Evolutionary conservation across 2,888 invertebrate genomes (phyloP).

Genomic region (Nycteola revayana): DNA sequence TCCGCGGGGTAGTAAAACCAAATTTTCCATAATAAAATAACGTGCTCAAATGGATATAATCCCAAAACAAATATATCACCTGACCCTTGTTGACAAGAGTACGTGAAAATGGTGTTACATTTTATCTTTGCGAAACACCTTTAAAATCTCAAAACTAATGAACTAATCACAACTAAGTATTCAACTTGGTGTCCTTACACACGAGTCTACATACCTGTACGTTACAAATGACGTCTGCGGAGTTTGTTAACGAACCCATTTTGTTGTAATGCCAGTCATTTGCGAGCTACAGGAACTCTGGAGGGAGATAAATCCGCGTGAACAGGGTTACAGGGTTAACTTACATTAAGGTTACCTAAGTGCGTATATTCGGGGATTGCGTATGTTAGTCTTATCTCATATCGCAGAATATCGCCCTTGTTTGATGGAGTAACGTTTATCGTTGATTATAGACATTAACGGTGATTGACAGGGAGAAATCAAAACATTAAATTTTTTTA

Average conservation of each 20-base stretch:
- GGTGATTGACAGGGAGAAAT: no score
- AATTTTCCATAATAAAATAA: no score
- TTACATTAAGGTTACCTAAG: background rate
- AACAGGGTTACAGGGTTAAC: slow-evolving; percentile 32
- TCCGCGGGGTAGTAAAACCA: no score
- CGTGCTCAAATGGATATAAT: no score
- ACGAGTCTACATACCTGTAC: slow-evolving; percentile 5
- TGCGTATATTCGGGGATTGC: slow-evolving; percentile 23
- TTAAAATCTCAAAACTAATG: no score
- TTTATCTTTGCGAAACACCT: no score
- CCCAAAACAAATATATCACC: no score
- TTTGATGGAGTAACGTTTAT: slow-evolving; percentile 10
- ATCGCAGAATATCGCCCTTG: slow-evolving; percentile 20
- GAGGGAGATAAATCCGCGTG: slow-evolving; percentile 34
- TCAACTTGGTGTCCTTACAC: background rate
- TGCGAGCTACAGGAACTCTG: slow-evolving; percentile 32
- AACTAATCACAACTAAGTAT: no score
- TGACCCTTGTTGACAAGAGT: no score
- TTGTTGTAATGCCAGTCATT: slow-evolving; percentile 47
- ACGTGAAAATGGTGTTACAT: no score
- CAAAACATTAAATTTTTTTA: no score
- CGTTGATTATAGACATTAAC: slow-evolving; percentile 19
- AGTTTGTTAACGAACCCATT: slow-evolving; percentile 44
- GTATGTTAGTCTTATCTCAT: slow-evolving; percentile 30
- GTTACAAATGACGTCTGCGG: slow-evolving; percentile 5